Conservation (phyloP, 1,140 invertebrate species). For the Epicauta chinensis region DNA sequence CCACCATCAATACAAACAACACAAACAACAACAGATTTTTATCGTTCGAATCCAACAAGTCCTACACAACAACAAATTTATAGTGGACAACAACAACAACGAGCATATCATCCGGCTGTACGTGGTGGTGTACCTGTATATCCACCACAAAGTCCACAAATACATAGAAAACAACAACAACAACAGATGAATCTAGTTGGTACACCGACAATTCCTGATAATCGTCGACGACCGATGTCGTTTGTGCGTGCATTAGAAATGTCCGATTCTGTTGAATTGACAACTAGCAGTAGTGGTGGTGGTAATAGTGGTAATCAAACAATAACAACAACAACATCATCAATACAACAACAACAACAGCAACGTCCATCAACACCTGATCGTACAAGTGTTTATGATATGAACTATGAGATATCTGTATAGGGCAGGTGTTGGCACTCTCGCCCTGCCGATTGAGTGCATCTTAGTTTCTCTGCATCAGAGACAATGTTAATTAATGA, state of each 20-base stretch:
- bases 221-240: conserved; percentile 72
- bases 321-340: too few species aligned
- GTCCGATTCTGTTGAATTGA: conserved; percentile 75
- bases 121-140: conserved; percentile 62
- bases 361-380: conserved; percentile 61
- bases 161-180: conserved; percentile 45
- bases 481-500: conserved; percentile 22
- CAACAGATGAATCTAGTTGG: conserved; percentile 22
- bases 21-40: conserved; percentile 37
- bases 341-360: conserved; percentile 27
- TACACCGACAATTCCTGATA: conserved; percentile 31
- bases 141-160: conserved; percentile 62
- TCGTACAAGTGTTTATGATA: conserved; percentile 85
- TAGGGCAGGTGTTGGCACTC: conserved; percentile 48
- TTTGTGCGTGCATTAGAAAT: conserved; percentile 91
- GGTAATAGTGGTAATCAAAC: too few species aligned
- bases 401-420: conserved; percentile 95
- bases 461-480: conserved; percentile 40
- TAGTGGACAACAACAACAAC: conserved; percentile 42
- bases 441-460: conserved; percentile 38
- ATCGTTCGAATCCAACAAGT: conserved; percentile 67
- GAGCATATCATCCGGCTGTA: conserved; percentile 54
- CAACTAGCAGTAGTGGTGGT: conserved; percentile 16
- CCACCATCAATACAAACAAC: conserved; percentile 7
- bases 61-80: conserved; percentile 57